Evolutionary conservation across 2,888 invertebrate species (phyloP).

Genomic region (Nomada goodeniana): DNA sequence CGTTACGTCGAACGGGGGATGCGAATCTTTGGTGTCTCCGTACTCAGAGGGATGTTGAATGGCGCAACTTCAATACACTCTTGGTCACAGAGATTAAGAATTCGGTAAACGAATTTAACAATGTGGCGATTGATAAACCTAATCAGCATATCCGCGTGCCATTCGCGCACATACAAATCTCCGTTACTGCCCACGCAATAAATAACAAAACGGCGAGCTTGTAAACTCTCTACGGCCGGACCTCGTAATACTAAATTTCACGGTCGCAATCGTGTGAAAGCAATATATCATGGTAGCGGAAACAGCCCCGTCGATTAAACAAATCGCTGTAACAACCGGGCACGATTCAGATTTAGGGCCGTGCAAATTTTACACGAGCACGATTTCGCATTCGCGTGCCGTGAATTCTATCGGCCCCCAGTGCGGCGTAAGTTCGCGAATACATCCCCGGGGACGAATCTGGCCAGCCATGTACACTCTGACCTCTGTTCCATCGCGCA

Average conservation of each 20-base stretch:
- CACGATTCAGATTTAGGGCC: constrained; percentile 38
- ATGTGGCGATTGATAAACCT: no score
- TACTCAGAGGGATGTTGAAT: no score
- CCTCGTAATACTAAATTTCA: constrained; percentile 1
- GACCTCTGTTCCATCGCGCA: constrained; percentile 36
- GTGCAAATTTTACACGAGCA: constrained; percentile 35
- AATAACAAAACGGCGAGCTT: not conserved
- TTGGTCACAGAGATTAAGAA: no score
- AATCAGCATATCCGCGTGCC: no score
- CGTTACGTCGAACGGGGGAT: no score
- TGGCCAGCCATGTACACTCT: constrained; percentile 42
- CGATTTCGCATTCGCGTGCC: constrained; percentile 35
- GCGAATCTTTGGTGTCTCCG: no score
- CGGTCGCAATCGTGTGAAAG: no score
- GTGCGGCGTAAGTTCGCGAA: constrained; percentile 67
- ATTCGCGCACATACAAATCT: no score
- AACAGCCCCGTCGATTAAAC: not conserved
- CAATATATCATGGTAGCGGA: not conserved
- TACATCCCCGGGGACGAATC: constrained; percentile 71
- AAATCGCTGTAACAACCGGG: constrained; percentile 5
- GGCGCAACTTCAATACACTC: no score
- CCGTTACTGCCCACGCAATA: not conserved
- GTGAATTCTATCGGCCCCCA: constrained; percentile 60
- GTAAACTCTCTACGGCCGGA: no score
- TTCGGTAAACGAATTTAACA: no score